Evolutionary conservation across 2,888 invertebrate genomes (phyloP), one percentile per base, ranked within the genome.

Genomic region (Habroteleia sp.): DNA sequence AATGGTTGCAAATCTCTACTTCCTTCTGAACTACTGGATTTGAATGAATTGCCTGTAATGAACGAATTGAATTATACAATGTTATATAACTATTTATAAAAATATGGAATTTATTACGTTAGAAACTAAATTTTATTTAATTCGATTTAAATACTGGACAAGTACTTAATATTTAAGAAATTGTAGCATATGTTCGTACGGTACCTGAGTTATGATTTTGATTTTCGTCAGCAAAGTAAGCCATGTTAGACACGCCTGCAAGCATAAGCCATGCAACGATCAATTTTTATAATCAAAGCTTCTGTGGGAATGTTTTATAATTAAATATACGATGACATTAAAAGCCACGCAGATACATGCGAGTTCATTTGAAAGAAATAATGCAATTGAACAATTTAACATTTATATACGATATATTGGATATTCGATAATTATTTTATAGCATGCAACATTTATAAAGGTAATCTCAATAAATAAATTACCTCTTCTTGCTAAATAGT

Each of bases 201-300:
- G n/a, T 87, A 88, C 89, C 89, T 89, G 88, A 90, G 89, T 85
- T 89, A 87, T 89, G 88, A 88, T 93, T 93, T 90, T 91, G 92
- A 90, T 93, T 93, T 90, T 93, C 92, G 90, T 94, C 94, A 85
- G 92, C 92, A 90, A 93, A 93, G 91, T 94, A 94, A 89, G 93
- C 93, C 90, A 92, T 92, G 91, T 94, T 94, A 91, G 93, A 93
- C 89, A 94, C 92, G 87, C 93, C 93, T 89, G 90, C 89, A 91
- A 89, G 87, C 85, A 91, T 91, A 84, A 86, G 85, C 85, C 86
- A 87, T 87, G 87, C 86, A 82, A 85, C 81, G 83, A 77, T 85
- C 80, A 85, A 80, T 84, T 81, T 79, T 56, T 77, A 68, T 81
- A 76, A 82, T 69, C 73, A 58, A 81, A 83, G 85, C 85, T 77